phyloP scores from a whole-genome alignment of 2,113 vertebrate genomes.

The Psilopsiagon aymara region DNA sequence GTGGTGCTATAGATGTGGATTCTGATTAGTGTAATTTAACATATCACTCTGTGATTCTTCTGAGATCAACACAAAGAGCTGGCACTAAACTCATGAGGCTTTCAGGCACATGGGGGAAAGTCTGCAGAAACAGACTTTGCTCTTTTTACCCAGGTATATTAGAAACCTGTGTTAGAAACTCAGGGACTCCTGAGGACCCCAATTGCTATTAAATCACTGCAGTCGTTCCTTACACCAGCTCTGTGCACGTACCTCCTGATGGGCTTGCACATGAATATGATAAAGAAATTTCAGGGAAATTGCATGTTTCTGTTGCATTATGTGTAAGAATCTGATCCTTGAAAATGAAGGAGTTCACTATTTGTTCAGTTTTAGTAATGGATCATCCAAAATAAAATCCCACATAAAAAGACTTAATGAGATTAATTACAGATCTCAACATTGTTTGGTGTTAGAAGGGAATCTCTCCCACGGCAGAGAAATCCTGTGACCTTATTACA shows the following conservation, averaged over 20 bases:
- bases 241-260: neutral
- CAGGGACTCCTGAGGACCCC: neutral
- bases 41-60: neutral
- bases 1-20: neutral
- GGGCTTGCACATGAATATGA: neutral
- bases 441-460: neutral
- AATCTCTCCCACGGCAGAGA: neutral
- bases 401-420: neutral
- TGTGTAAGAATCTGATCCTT: neutral
- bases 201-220: neutral
- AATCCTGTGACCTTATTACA: conserved; percentile 10
- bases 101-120: neutral
- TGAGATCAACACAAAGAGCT: neutral
- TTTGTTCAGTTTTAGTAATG: neutral
- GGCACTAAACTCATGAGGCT: rapidly evolving
- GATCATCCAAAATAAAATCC: neutral
- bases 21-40: neutral
- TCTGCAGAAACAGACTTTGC: neutral
- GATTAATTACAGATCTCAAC: neutral
- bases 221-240: neutral
- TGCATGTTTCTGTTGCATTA: neutral
- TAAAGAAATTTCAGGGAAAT: neutral
- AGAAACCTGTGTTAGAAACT: neutral
- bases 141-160: neutral
- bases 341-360: neutral